Conservation (phyloP, 2,888 invertebrate genomes). For the Eulithis testata region DNA sequence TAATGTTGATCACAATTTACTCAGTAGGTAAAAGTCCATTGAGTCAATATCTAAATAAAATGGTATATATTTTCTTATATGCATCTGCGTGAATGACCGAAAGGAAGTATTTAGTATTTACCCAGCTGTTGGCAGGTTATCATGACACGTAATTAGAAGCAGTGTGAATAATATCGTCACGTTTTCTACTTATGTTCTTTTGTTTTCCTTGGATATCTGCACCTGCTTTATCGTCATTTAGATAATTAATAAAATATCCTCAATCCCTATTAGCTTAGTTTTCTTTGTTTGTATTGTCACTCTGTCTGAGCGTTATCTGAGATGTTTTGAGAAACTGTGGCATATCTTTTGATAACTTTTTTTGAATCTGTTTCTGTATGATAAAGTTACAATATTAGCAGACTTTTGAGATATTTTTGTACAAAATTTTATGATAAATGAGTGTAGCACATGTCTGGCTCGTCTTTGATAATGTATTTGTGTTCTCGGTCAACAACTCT, state of each 20-base stretch:
- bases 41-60: too few relatives aligned
- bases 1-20: too few relatives aligned
- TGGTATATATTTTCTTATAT: not conserved
- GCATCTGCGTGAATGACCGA: constrained; percentile 25
- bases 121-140: constrained; percentile 21
- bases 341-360: not conserved
- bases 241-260: not conserved
- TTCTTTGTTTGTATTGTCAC: not conserved
- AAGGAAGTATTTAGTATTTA: constrained; percentile 3
- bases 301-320: not conserved
- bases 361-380: too few relatives aligned
- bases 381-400: too few relatives aligned
- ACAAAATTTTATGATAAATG: too few relatives aligned
- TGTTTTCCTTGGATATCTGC: not conserved
- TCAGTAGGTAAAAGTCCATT: too few relatives aligned
- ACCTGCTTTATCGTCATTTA: too few relatives aligned
- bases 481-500: too few relatives aligned
- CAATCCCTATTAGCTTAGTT: not conserved
- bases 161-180: not conserved
- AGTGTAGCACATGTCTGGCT: too few relatives aligned
- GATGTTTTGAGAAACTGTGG: not conserved
- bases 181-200: not conserved
- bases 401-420: too few relatives aligned
- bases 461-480: too few relatives aligned
- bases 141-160: constrained; percentile 4